Evolutionary conservation across 2,113 vertebrate genomes (phyloP), one percentile per base, ranked within the genome.

Genomic region (Beaufortia kweichowensis): DNA sequence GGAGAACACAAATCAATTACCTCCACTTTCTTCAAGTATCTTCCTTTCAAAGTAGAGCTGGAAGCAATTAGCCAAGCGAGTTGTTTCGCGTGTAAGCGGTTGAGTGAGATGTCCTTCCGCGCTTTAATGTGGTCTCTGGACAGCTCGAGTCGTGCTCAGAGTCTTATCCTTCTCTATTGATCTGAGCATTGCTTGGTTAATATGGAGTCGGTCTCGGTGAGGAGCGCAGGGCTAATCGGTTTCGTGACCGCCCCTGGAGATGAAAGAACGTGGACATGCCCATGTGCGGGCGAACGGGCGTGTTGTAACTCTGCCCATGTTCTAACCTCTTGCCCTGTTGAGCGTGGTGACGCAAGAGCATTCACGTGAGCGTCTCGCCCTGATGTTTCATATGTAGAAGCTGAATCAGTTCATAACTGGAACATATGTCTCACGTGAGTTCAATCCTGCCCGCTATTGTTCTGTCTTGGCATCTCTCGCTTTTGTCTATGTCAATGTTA

Each of bases 171-270:
- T 11, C 14, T 50, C 26, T 62, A 70, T 69, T 70, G 76, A 77
- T 76, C 48, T 24, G 14, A 76, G 23, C 39, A 56, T 29, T 41
- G 62, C 33, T 56, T 41, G 50, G 62, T 39, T 77, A 77, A 70
- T 77, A 46, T 62, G 26, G 41, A 77, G 64, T 14, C 24, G 10
- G 55, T 67, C 56, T 19, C 17, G 43, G 39, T 61, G n/a, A n/a
- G 21, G 31, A 71, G 12, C 4, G 15, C 15, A 46, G 31, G 15
- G 48, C 57, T 61, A 61, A 62, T 78, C 66, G 23, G 29, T 35
- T 23, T 70, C n/a, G 23, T 14, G 23, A 7, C n/a, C 59, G 41
- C 57, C 43, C 41, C 31, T 23, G 29, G 26, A 50, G 9, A 41
- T 14, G 19, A 46, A 48, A 33, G 55, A 39, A 57, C 43, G 24